Conservation (phyloP, 2,888 invertebrate genomes). For the Buathra laborator region DNA sequence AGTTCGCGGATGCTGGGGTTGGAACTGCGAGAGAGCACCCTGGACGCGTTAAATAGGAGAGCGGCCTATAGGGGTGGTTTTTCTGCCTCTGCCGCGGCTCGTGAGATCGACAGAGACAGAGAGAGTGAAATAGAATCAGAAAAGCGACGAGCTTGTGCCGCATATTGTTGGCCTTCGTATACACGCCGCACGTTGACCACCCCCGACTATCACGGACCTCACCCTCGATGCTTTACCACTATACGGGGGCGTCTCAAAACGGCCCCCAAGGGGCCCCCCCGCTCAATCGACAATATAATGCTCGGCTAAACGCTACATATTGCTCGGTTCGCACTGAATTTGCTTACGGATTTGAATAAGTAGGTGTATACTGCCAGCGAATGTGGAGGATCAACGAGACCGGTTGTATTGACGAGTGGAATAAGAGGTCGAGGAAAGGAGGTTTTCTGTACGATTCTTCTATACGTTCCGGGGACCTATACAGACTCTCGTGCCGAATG, state of each 20-base stretch:
- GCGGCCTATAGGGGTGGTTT: slow-evolving; percentile 53
- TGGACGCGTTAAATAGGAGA: slow-evolving; percentile 69
- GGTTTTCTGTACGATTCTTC: slow-evolving; percentile 40
- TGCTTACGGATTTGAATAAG: slow-evolving; percentile 82
- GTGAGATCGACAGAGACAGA: background rate
- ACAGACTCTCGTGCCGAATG: slow-evolving; percentile 51
- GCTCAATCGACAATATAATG: slow-evolving; percentile 69
- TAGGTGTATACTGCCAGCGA: slow-evolving; percentile 58
- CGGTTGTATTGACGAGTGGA: slow-evolving; percentile 44
- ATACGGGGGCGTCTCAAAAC: slow-evolving; percentile 60
- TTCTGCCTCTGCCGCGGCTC: slow-evolving; percentile 47
- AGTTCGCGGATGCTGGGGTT: slow-evolving; percentile 37
- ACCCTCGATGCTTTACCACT: slow-evolving; percentile 55
- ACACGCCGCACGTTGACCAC: slow-evolving; percentile 70
- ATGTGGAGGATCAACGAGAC: slow-evolving; percentile 48
- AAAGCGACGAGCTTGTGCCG: background rate
- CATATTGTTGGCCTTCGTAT: slow-evolving; percentile 41
- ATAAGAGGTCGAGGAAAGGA: slow-evolving; percentile 28
- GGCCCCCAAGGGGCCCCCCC: slow-evolving; percentile 49
- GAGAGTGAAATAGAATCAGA: background rate
- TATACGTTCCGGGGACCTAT: slow-evolving; percentile 33
- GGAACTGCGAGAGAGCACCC: slow-evolving; percentile 46
- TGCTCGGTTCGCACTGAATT: slow-evolving; percentile 83
- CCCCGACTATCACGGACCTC: slow-evolving; percentile 62
- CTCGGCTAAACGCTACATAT: slow-evolving; percentile 84